Percentiles rank a stretch among this genome's conserved stretches.
Evolutionary conservation across 2,113 vertebrate genomes (phyloP).

Genomic region (Eira barbara): DNA sequence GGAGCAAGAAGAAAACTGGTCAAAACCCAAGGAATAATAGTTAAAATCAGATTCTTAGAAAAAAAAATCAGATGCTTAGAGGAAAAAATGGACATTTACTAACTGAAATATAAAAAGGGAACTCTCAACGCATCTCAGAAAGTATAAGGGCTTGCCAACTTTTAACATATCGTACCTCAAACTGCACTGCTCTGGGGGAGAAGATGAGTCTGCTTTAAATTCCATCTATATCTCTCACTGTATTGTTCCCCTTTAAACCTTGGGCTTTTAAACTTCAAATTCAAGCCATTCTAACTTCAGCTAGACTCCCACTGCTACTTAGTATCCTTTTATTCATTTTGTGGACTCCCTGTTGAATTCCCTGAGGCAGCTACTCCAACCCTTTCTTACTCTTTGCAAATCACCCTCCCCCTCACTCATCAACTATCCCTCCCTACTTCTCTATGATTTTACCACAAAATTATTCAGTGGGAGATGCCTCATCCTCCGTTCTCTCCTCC

Average conservation of each 20-base stretch:
- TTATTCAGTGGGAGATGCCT: background rate
- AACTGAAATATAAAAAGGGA: conserved; percentile 28
- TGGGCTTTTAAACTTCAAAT: conserved; percentile 12
- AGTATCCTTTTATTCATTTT: conserved; percentile 18
- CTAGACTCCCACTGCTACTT: conserved; percentile 14
- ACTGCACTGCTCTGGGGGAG: background rate
- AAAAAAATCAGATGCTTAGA: background rate
- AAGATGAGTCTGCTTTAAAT: background rate
- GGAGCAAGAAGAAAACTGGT: background rate
- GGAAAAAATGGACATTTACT: conserved; percentile 19
- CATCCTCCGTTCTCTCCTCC: background rate
- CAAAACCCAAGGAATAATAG: conserved; percentile 1
- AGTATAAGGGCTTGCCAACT: background rate
- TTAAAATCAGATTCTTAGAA: background rate
- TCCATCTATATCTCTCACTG: background rate
- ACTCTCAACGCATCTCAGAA: background rate
- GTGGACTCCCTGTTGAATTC: conserved; percentile 15
- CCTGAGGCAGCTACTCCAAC: background rate
- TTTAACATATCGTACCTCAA: background rate
- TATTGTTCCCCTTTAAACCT: background rate
- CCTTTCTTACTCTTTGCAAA: background rate
- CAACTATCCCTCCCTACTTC: background rate
- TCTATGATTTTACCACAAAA: background rate
- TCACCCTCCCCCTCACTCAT: background rate
- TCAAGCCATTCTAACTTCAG: conserved; percentile 13